Percentiles rank a stretch among this genome's conserved stretches.
Evolutionary conservation across 2,888 invertebrate genomes (phyloP).

Genomic region (Desoria tigrina): DNA sequence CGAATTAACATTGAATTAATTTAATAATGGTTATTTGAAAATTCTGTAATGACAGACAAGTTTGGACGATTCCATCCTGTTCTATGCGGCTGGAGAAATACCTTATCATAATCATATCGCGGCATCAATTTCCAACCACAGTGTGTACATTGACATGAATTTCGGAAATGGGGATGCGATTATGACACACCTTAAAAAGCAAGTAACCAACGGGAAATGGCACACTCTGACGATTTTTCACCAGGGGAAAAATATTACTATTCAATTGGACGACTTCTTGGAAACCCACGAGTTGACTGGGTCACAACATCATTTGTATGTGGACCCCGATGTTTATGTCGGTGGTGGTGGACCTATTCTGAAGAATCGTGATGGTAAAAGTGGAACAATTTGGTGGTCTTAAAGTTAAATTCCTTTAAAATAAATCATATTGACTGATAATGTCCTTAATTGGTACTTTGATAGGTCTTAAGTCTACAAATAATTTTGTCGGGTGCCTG

Average conservation of each 20-base stretch:
- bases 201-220: conserved; percentile 76
- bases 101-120: conserved; percentile 88
- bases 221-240: conserved; percentile 86
- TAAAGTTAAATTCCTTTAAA: conserved; percentile 9
- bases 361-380: conserved; percentile 56
- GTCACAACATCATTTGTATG: conserved; percentile 72
- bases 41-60: conserved; percentile 69
- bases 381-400: conserved; percentile 67
- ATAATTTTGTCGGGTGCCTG: conserved; percentile 84
- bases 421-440: not conserved
- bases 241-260: conserved; percentile 69
- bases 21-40: too few species aligned
- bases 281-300: conserved; percentile 66
- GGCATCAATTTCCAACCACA: conserved; percentile 78
- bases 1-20: too few species aligned
- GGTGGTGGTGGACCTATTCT: conserved; percentile 73
- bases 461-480: conserved; percentile 71
- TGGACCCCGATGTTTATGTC: conserved; percentile 92
- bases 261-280: conserved; percentile 76
- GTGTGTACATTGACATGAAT: conserved; percentile 82
- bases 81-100: conserved; percentile 90
- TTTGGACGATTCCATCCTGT: conserved; percentile 86
- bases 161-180: conserved; percentile 71
- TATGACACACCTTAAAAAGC: conserved; percentile 56
- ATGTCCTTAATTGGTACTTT: not conserved